A percentile compares a stretch with the other conserved stretches of the same genome.
Evolutionary conservation across 2,888 invertebrate species (phyloP).

Genomic region (Drosophila diplacantha): DNA sequence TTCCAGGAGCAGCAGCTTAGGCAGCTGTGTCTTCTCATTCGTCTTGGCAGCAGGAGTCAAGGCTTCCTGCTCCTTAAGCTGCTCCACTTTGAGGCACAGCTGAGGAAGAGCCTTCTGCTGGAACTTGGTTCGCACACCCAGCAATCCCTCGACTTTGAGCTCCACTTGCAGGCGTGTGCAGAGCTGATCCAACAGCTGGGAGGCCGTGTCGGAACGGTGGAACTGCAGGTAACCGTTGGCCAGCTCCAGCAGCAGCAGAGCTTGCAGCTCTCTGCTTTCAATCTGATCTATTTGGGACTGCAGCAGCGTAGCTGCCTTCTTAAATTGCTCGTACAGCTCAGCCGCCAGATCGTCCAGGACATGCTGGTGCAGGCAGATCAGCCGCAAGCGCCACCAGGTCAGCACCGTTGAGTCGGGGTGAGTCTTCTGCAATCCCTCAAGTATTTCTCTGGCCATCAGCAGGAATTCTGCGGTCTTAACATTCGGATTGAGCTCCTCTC

Average conservation of each 20-base stretch:
- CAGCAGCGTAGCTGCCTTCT: slow-evolving; percentile 52
- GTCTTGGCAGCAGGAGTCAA: slow-evolving; percentile 70
- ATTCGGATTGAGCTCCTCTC: slow-evolving; percentile 84
- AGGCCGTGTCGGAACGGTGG: slow-evolving; percentile 84
- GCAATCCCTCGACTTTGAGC: slow-evolving; percentile 84
- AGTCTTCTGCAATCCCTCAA: slow-evolving; percentile 72
- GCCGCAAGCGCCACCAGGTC: slow-evolving; percentile 85
- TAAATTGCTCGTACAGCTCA: slow-evolving; percentile 80
- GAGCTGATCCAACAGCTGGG: slow-evolving; percentile 83
- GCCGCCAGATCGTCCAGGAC: slow-evolving; percentile 87
- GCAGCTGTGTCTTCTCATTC: slow-evolving; percentile 79
- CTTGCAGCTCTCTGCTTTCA: slow-evolving; percentile 75
- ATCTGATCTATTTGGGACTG: slow-evolving; percentile 67
- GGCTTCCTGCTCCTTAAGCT: slow-evolving; percentile 43
- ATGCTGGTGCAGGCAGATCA: slow-evolving; percentile 86
- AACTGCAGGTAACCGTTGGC: slow-evolving; percentile 86
- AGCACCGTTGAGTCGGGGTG: slow-evolving; percentile 69
- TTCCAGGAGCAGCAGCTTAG: slow-evolving; percentile 84
- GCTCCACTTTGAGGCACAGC: slow-evolving; percentile 84
- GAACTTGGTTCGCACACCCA: slow-evolving; percentile 94
- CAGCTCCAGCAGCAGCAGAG: slow-evolving; percentile 79
- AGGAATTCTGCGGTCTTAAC: slow-evolving; percentile 80
- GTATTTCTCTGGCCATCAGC: slow-evolving; percentile 76
- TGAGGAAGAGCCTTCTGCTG: slow-evolving; percentile 91
- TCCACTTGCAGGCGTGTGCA: slow-evolving; percentile 82